phyloP scores from a whole-genome alignment of 2,888 invertebrate species.

The Oxytorus armatus region DNA sequence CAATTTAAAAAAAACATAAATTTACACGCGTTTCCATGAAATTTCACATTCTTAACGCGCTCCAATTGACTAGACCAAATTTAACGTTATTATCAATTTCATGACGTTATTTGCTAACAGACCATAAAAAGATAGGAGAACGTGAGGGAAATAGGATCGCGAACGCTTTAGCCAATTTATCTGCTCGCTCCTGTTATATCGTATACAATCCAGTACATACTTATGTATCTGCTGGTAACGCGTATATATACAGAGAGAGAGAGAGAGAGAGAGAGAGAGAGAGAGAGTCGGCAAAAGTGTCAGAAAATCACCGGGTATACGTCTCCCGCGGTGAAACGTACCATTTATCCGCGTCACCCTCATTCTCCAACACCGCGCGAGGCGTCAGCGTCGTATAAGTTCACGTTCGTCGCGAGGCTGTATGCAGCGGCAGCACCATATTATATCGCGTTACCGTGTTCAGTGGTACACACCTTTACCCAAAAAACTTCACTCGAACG shows the following conservation, averaged over 20 bases:
- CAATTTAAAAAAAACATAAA: no score
- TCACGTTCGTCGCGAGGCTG: conserved; percentile 33
- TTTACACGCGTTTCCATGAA: no score
- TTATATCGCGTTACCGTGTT: conserved; percentile 13
- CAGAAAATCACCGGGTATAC: conserved; percentile 78
- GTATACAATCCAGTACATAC: conserved; percentile 2
- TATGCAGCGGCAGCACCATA: conserved; percentile 45
- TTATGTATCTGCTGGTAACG: conserved; percentile 1
- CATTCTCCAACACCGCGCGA: conserved; percentile 79
- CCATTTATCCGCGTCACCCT: conserved; percentile 83
- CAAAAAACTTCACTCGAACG: conserved; percentile 29
- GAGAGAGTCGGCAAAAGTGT: conserved; percentile 69
- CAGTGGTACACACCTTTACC: conserved; percentile 24
- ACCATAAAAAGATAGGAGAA: neutral
- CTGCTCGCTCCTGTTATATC: conserved; percentile 41
- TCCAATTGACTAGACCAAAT: no score
- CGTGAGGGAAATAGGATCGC: conserved; percentile 26
- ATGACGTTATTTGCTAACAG: no score
- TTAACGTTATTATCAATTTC: no score
- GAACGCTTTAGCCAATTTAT: conserved; percentile 64
- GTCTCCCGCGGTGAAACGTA: conserved; percentile 80
- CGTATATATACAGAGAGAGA: conserved; percentile 38
- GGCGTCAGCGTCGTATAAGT: conserved; percentile 51
- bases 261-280: no score
- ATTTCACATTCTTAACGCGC: no score